These are phyloP conservation scores for Folsomia candida DNA, from an alignment of 2,888 invertebrate genomes.

Conservation along the genomic window DNA sequence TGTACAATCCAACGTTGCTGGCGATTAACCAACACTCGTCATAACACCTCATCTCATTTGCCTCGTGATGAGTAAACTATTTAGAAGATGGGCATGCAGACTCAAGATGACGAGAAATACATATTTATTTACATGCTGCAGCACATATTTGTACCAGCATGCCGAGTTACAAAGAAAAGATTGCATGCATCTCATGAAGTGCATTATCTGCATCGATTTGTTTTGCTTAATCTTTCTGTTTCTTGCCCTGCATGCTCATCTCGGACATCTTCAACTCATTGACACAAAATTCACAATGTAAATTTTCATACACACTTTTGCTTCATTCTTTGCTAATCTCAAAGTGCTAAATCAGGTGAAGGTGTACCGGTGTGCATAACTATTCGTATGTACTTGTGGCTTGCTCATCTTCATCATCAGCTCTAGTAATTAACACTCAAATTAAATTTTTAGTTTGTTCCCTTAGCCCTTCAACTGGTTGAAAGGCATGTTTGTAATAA, in stretches of 20 bases:
- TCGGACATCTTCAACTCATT: too few species aligned
- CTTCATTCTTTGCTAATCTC: not conserved
- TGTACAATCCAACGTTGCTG: not conserved
- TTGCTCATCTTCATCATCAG: not conserved
- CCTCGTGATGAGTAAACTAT: too few species aligned
- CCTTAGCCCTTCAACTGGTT: too few species aligned
- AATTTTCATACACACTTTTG: not conserved
- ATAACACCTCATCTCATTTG: not conserved
- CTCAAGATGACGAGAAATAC: too few species aligned
- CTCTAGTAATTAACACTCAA: not conserved
- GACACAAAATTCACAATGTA: not conserved
- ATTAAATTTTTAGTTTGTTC: too few species aligned
- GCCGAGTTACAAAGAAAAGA: too few species aligned
- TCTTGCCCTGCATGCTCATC: too few species aligned
- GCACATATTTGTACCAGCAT: too few species aligned
- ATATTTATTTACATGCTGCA: too few species aligned
- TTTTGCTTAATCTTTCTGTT: not conserved
- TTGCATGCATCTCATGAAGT: too few species aligned
- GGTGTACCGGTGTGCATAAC: not conserved
- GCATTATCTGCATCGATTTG: not conserved
- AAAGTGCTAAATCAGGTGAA: constrained; percentile 2
- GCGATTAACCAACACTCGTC: not conserved
- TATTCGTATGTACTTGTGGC: not conserved
- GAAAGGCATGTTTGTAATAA: too few species aligned
- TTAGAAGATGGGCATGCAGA: too few species aligned